Evolutionary conservation across 2,888 invertebrate species (phyloP), one percentile per base, ranked within the genome.

Genomic region (Xestia sexstrigata): DNA sequence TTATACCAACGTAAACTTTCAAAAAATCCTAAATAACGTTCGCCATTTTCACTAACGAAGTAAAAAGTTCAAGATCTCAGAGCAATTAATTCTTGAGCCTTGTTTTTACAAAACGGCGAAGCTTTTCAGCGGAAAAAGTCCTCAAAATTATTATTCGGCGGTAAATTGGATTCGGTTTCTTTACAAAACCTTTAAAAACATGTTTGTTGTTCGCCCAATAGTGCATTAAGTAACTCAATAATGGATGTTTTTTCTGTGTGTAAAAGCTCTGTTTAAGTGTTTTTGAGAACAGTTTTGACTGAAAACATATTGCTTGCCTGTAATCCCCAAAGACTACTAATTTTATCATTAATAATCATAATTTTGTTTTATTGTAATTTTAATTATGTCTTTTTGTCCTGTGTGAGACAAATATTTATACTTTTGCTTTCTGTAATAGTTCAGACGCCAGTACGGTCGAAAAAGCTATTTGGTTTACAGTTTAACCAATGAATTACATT

Each of bases 191-290:
- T 79, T 76, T 76, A 70, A 88, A 79, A 85, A 85, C 88, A 85
- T 86, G 76, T 82, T 88, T 87, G 73, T 82, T 85, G 70, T 82
- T 88, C 66, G 58, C 8, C 63, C 23, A 1, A 71, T 78, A 75
- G 52, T 81, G 68, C 73, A 76, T 74, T 71, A 74, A 55, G 73
- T 52, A 70, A 58, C 71, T 65, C 58, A 17, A 58, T 70, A 67
- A 73, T 62, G 67, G 39, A 42, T 70, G 63, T 73, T 83, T 70
- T 70, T 67, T 17, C 11, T 72, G 30, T 72, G 11, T 26, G 35
- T 1, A 30, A 60, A 69, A 45, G 42, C 30, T 63, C 30, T 42
- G 20, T 49, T 30, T 39, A 47, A 45, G 17, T 47, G 26, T 60
- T 68, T 26, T 13, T 8, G 8, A 11, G 20, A 9, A 30, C 30